These are phyloP conservation scores for Cladopsammia gracilis DNA, from an alignment of 64 coral and sea anemone genomes.

Conservation along the genomic window DNA sequence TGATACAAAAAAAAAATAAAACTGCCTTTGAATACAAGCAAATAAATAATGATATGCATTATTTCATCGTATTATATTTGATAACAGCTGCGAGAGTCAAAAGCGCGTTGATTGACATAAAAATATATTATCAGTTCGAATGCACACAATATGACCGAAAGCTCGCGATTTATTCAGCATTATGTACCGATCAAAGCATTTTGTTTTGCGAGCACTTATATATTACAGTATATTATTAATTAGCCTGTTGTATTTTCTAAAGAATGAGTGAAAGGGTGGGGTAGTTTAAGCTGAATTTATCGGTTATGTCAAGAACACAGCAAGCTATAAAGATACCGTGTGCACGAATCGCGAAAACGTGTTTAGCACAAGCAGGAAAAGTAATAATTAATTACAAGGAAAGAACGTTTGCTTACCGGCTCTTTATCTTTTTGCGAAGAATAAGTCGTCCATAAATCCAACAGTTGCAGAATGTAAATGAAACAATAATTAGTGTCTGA, in stretches of 20 bases:
- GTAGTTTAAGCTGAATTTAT: slow-evolving; percentile 19
- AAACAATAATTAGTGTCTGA: not conserved
- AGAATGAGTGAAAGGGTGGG: slow-evolving; percentile 21
- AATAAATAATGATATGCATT: not conserved
- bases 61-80: not conserved
- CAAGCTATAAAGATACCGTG: not conserved
- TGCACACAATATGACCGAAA: not conserved
- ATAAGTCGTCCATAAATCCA: not conserved
- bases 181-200: not conserved
- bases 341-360: not conserved
- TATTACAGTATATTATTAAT: not conserved
- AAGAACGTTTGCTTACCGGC: slow-evolving; percentile 11
- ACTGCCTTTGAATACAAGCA: not conserved
- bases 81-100: not conserved
- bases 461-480: slow-evolving; percentile 2
- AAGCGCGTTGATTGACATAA: not conserved
- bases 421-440: slow-evolving; percentile 2
- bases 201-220: not conserved
- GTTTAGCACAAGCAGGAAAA: too few relatives aligned
- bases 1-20: not conserved
- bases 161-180: not conserved
- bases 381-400: too few relatives aligned
- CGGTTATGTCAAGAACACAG: not conserved
- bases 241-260: not conserved
- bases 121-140: not conserved